These are phyloP conservation scores for Ricordea florida DNA, from an alignment of 92 coral and sea anemone genomes.

Conservation along the genomic window DNA sequence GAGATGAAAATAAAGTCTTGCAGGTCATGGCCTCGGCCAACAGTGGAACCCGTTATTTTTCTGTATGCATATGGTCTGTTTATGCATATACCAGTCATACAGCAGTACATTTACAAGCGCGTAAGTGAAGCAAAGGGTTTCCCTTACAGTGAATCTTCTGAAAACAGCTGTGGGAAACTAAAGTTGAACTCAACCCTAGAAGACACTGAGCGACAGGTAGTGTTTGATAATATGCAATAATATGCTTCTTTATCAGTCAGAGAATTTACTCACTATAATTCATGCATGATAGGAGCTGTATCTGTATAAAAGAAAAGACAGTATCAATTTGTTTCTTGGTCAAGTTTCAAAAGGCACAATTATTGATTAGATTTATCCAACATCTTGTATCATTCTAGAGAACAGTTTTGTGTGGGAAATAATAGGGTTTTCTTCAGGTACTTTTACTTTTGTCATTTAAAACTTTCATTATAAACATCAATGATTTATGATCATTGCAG, in stretches of 20 bases:
- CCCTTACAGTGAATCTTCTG: conserved; percentile 31
- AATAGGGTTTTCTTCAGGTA: no score
- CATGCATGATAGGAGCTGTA: not conserved
- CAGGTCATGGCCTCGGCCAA: not conserved
- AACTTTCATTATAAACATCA: no score
- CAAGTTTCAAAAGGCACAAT: no score
- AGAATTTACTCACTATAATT: not conserved
- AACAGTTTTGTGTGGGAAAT: no score
- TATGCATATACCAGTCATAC: conserved; percentile 82
- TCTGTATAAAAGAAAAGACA: not conserved
- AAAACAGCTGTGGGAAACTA: conserved; percentile 42
- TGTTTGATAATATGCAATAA: not conserved
- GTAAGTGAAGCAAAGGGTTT: conserved; percentile 67
- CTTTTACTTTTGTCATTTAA: no score
- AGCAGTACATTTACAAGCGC: conserved; percentile 71
- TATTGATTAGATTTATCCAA: no score
- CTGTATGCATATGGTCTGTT: conserved; percentile 74
- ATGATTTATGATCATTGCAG: no score
- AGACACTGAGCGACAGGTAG: conserved; percentile 66
- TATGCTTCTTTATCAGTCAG: not conserved
- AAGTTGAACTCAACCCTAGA: conserved; percentile 43
- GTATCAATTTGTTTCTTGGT: no score
- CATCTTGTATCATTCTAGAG: no score
- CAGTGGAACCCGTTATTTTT: conserved; percentile 80
- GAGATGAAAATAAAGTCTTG: not conserved